These are phyloP conservation scores for Xanthostigma xanthostigma DNA, from an alignment of 2,888 invertebrate species.

Conservation along the genomic window DNA sequence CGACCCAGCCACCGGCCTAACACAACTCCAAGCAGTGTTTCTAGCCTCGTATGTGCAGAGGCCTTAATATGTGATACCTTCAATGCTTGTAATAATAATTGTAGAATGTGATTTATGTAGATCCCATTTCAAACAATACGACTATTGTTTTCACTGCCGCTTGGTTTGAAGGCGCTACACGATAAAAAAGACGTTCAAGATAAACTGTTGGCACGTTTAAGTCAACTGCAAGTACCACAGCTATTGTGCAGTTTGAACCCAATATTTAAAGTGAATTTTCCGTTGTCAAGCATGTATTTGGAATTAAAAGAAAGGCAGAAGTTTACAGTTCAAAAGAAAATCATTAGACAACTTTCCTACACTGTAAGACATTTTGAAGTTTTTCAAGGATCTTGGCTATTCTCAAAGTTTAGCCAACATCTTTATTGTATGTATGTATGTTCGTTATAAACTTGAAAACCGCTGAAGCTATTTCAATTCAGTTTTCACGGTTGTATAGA, in stretches of 20 bases:
- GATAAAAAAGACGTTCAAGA: conserved; percentile 25
- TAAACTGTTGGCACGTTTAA: conserved; percentile 23
- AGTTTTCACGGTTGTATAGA: too few relatives aligned
- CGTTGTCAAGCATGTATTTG: conserved; percentile 17
- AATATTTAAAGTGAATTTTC: conserved; percentile 32
- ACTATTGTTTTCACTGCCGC: conserved; percentile 27
- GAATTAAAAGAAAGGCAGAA: conserved; percentile 18
- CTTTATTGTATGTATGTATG: too few relatives aligned
- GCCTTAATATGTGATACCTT: too few relatives aligned
- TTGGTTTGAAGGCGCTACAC: conserved; percentile 24
- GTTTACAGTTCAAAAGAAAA: conserved; percentile 19
- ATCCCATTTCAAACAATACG: conserved; percentile 27
- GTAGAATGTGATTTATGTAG: conserved; percentile 18
- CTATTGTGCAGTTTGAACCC: conserved; percentile 32
- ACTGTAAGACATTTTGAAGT: conserved; percentile 19
- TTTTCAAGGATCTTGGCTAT: too few relatives aligned
- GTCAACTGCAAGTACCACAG: conserved; percentile 22
- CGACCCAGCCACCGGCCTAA: too few relatives aligned
- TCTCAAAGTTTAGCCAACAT: too few relatives aligned
- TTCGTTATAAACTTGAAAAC: too few relatives aligned
- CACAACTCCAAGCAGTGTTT: too few relatives aligned
- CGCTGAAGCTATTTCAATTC: too few relatives aligned
- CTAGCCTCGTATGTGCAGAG: too few relatives aligned
- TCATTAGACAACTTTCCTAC: conserved; percentile 29
- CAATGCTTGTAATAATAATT: too few relatives aligned